phyloP scores from a whole-genome alignment of 2,888 invertebrate genomes.

The Beris morrisii region DNA sequence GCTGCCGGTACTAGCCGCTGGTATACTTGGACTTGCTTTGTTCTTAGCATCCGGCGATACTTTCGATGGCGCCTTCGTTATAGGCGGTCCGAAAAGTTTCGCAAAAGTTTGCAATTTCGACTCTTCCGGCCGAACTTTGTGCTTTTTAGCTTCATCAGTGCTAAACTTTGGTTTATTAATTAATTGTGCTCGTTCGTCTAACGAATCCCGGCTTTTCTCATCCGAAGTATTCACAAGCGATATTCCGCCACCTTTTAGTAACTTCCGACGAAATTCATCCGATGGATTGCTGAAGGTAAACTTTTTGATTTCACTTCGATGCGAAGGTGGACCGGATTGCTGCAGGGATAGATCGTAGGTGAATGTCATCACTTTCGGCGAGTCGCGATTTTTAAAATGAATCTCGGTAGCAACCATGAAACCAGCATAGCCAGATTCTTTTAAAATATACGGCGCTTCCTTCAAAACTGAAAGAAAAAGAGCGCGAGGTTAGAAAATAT shows the following conservation, averaged over 20 bases:
- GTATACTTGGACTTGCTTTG: slow-evolving; percentile 54
- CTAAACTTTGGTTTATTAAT: slow-evolving; percentile 71
- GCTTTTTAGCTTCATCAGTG: slow-evolving; percentile 60
- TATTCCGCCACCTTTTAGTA: slow-evolving; percentile 83
- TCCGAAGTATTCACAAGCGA: slow-evolving; percentile 60
- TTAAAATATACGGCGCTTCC: slow-evolving; percentile 86
- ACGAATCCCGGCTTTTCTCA: slow-evolving; percentile 62
- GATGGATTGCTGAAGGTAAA: slow-evolving; percentile 82
- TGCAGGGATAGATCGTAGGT: slow-evolving; percentile 85
- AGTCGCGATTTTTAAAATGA: slow-evolving; percentile 84
- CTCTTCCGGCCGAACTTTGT: slow-evolving; percentile 63
- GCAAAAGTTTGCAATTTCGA: slow-evolving; percentile 69
- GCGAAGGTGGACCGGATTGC: slow-evolving; percentile 71
- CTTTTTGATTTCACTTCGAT: slow-evolving; percentile 75
- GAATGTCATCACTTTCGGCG: slow-evolving; percentile 82
- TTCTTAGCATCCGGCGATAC: slow-evolving; percentile 69
- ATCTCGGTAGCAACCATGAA: slow-evolving; percentile 89
- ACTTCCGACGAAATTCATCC: slow-evolving; percentile 85
- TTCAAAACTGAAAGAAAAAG: slow-evolving; percentile 71
- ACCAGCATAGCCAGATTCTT: slow-evolving; percentile 95
- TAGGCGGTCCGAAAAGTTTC: slow-evolving; percentile 80
- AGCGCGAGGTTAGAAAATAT: neutral
- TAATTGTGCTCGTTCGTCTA: slow-evolving; percentile 63
- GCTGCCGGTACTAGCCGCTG: neutral
- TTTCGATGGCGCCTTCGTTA: slow-evolving; percentile 71